Evolutionary conservation across 2,888 invertebrate species (phyloP).

Genomic region (Xylota segnis): DNA sequence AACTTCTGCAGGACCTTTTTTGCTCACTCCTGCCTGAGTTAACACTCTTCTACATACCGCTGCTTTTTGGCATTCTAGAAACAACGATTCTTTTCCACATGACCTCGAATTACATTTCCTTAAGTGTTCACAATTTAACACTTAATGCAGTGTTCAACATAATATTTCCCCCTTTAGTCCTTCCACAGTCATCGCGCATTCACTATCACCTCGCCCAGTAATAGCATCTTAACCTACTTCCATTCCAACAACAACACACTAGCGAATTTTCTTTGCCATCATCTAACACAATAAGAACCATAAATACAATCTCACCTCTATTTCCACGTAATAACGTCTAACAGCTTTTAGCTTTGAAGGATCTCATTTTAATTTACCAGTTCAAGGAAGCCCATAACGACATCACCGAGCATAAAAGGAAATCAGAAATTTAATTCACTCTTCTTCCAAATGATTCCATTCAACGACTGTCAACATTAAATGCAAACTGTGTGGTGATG

Average conservation of each 20-base stretch:
- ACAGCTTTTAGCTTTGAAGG: slow-evolving; percentile 9
- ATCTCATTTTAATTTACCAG: slow-evolving; percentile 54
- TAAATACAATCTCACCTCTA: not conserved
- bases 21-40: no score
- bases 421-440: slow-evolving; percentile 64
- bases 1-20: no score
- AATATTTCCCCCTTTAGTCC: no score
- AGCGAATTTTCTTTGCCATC: not conserved
- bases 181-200: not conserved
- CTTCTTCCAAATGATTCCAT: slow-evolving; percentile 58
- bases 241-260: not conserved
- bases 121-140: no score
- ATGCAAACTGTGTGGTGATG: slow-evolving; percentile 48
- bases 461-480: slow-evolving; percentile 43
- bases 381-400: slow-evolving; percentile 43
- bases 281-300: not conserved
- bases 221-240: slow-evolving; percentile 10
- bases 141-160: no score
- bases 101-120: no score
- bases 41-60: no score
- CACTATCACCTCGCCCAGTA: not conserved
- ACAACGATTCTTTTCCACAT: no score
- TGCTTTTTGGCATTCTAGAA: no score
- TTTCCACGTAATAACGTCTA: slow-evolving; percentile 14
- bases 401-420: slow-evolving; percentile 34